Conservation (phyloP, 2,113 vertebrate genomes). For the Tragelaphus buxtoni region DNA sequence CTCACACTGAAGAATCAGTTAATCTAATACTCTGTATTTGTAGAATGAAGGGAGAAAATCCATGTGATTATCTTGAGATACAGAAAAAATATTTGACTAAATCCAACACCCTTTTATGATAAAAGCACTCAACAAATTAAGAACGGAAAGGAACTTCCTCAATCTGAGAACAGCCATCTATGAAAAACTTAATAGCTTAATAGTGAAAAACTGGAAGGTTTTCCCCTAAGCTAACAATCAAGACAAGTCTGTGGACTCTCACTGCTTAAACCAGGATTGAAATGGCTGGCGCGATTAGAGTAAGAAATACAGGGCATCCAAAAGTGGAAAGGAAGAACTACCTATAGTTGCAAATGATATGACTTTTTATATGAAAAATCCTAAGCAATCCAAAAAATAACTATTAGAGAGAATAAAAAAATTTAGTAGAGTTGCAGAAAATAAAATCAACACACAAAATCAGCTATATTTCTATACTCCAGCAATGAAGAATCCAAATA, state of each 20-base stretch:
- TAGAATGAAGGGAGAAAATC: neutral
- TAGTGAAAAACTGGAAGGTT: neutral
- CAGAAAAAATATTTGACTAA: neutral
- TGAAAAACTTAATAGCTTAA: neutral
- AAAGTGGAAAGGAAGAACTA: neutral
- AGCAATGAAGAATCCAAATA: neutral
- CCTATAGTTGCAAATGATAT: neutral
- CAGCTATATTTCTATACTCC: neutral
- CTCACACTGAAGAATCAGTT: neutral
- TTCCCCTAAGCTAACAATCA: neutral
- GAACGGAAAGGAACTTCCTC: neutral
- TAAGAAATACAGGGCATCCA: neutral
- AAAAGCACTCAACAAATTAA: neutral
- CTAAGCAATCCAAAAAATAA: neutral
- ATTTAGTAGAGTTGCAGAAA: neutral
- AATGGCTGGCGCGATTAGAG: neutral
- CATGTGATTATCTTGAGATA: neutral
- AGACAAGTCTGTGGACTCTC: neutral
- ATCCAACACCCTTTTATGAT: neutral
- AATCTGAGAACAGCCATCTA: neutral
- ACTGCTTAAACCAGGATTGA: neutral
- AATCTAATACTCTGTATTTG: neutral
- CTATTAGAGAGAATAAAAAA: neutral
- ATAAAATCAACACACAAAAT: neutral
- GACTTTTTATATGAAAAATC: neutral